A percentile compares a stretch with the other conserved stretches of the same genome.
These are phyloP conservation scores for Hirudinaria manillensis DNA, from an alignment of 2,888 invertebrate species.

Conservation along the genomic window DNA sequence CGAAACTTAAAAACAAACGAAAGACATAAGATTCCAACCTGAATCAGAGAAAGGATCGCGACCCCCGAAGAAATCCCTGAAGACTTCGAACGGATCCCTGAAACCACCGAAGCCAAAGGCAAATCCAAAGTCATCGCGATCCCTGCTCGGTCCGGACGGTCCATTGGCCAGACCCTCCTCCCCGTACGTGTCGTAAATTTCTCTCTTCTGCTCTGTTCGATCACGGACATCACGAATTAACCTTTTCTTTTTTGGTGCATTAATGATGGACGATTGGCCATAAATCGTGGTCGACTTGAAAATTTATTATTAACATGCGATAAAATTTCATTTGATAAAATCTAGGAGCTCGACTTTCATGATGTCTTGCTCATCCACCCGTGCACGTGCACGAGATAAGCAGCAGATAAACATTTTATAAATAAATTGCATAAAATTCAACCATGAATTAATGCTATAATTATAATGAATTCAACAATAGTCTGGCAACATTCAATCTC, in stretches of 20 bases:
- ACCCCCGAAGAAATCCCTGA: slow-evolving; percentile 91
- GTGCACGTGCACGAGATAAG: too few relatives aligned
- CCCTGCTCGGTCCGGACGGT: background rate
- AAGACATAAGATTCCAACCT: background rate
- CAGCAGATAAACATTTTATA: too few relatives aligned
- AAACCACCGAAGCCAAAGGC: slow-evolving; percentile 63
- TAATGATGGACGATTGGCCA: too few relatives aligned
- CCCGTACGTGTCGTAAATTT: slow-evolving; percentile 88
- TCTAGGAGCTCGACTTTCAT: too few relatives aligned
- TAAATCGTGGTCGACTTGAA: too few relatives aligned
- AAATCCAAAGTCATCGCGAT: slow-evolving; percentile 1
- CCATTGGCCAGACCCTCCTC: slow-evolving; percentile 72
- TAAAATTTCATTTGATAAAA: background rate
- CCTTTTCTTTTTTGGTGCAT: background rate
- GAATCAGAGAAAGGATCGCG: slow-evolving; percentile 72
- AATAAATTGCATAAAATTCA: too few relatives aligned
- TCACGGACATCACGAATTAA: background rate
- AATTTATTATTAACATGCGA: background rate
- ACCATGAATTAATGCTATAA: too few relatives aligned
- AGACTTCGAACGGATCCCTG: slow-evolving; percentile 95
- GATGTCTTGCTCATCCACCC: too few relatives aligned
- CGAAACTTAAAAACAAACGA: background rate
- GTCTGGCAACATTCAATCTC: too few relatives aligned
- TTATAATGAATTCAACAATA: too few relatives aligned
- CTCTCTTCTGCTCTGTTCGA: slow-evolving; percentile 79